Conservation (phyloP, 2,888 invertebrate species). For the Lycaena phlaeas region DNA sequence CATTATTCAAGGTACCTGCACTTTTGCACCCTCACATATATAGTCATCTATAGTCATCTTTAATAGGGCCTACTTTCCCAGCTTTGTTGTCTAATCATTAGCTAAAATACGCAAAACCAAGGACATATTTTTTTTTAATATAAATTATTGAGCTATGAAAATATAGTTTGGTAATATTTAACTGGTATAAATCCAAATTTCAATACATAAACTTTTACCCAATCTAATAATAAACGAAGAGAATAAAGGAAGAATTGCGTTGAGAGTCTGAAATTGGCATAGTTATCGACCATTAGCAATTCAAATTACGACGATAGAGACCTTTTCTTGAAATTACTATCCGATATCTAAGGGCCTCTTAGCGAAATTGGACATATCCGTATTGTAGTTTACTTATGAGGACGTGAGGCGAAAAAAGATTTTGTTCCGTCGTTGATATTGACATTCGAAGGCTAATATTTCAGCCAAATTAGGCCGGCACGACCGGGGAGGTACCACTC, state of each 20-base stretch:
- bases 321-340: slow-evolving; percentile 26
- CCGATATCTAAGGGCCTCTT: slow-evolving; percentile 20
- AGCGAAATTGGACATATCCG: slow-evolving; percentile 35
- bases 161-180: too few relatives aligned
- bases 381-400: slow-evolving; percentile 38
- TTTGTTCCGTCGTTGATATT: not conserved
- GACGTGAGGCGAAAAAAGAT: slow-evolving; percentile 25
- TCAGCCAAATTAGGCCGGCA: too few relatives aligned
- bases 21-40: too few relatives aligned
- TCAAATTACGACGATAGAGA: slow-evolving; percentile 25
- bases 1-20: too few relatives aligned
- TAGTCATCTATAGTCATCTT: too few relatives aligned
- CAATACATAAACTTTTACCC: not conserved
- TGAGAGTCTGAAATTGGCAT: slow-evolving; percentile 21
- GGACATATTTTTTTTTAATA: too few relatives aligned
- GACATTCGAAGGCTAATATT: not conserved
- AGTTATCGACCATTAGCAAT: slow-evolving; percentile 26
- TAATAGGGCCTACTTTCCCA: too few relatives aligned
- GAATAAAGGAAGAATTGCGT: slow-evolving; percentile 14
- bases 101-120: too few relatives aligned
- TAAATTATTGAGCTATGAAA: too few relatives aligned
- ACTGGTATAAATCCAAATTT: too few relatives aligned
- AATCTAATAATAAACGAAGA: slow-evolving; percentile 7
- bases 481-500: too few relatives aligned
- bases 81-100: too few relatives aligned